A percentile compares a stretch with the other conserved stretches of the same genome.
These are phyloP conservation scores for Epinephelus moara DNA, from an alignment of 2,113 vertebrate species.

Conservation along the genomic window DNA sequence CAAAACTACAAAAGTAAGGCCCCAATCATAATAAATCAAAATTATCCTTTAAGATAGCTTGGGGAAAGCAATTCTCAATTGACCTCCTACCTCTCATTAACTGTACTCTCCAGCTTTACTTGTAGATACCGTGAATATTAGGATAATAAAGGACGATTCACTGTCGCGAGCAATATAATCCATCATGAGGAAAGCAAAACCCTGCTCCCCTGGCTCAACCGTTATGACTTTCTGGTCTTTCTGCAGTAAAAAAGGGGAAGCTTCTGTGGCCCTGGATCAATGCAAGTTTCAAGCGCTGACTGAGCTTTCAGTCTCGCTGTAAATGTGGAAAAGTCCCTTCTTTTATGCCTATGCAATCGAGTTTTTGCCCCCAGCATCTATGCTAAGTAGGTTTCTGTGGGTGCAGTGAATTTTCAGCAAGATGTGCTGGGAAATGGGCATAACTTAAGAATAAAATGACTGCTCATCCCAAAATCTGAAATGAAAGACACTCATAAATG, in stretches of 20 bases:
- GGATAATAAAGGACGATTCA: constrained; percentile 31
- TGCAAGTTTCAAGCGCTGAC: constrained; percentile 51
- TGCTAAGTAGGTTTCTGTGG: constrained; percentile 40
- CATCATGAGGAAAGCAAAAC: constrained; percentile 29
- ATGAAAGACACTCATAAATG: background rate
- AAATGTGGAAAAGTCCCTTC: constrained; percentile 48
- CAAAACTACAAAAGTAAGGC: background rate
- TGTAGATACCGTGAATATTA: constrained; percentile 30
- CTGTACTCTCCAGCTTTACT: constrained; percentile 13
- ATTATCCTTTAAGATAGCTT: background rate
- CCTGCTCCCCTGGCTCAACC: constrained; percentile 23
- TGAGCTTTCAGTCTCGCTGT: constrained; percentile 38
- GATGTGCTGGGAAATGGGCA: constrained; percentile 17
- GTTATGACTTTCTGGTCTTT: constrained; percentile 29
- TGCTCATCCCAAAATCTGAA: background rate
- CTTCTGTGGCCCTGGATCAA: constrained; percentile 39
- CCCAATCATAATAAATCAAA: background rate
- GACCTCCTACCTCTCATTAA: constrained; percentile 20
- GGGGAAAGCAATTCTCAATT: constrained; percentile 9
- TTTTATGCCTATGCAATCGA: constrained; percentile 41
- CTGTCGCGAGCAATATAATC: constrained; percentile 44
- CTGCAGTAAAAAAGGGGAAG: constrained; percentile 4
- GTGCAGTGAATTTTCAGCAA: constrained; percentile 29
- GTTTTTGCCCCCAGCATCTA: constrained; percentile 39
- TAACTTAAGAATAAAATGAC: constrained; percentile 9